Base-by-base conservation (phyloP, 2,797 vertebrate species). In the Phalanger gymnotis region DNA sequence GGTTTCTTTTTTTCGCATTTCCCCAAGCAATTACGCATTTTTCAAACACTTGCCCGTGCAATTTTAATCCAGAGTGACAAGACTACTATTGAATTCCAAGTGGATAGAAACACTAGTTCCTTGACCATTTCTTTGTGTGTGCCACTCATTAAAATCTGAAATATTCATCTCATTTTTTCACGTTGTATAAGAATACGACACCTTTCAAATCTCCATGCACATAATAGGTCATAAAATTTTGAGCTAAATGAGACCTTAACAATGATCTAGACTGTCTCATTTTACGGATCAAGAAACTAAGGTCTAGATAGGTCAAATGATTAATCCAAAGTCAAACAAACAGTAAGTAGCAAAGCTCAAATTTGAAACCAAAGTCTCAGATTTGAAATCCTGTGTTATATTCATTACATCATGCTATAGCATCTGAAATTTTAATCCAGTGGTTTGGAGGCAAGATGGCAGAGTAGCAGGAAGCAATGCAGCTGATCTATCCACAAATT, bases 41-140 rank as follows among this genome's bases (percentile, higher is more conserved):
- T 97, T 96, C 56, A 7, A 7, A 51, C 94, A 93, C 2, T 47
- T 91, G 61, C 58, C 94, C 93, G 12, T 57, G 30, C 12, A 93
- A 95, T 96, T 97, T 95, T 96, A 95, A 96, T 93, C 92, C 40
- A 90, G 53, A 90, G 25, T 91, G 66, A 91, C 53, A 95, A 94
- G 96, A 96, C 56, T 94, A 92, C 92, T 96, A 97, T 95, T 97
- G 57, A 97, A 96, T 97, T 96, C 40, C 93, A 96, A 94, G 81
- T 87, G 95, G 30, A 96, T 56, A 81, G 94, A 61, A 95, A 31
- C 28, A 92, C 91, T 95, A 95, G 31, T 34, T 95, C 95, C 56
- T 12, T 73, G 31, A 91, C 30, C 93, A 96, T 54, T 53, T 90
- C 28, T 28, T 28, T 53, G 27, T 4, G 92, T 96, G 93, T 95